Percentiles rank a stretch among this genome's conserved stretches.
Evolutionary conservation across 2,888 invertebrate species (phyloP).

Genomic region (Sesamia inferens): DNA sequence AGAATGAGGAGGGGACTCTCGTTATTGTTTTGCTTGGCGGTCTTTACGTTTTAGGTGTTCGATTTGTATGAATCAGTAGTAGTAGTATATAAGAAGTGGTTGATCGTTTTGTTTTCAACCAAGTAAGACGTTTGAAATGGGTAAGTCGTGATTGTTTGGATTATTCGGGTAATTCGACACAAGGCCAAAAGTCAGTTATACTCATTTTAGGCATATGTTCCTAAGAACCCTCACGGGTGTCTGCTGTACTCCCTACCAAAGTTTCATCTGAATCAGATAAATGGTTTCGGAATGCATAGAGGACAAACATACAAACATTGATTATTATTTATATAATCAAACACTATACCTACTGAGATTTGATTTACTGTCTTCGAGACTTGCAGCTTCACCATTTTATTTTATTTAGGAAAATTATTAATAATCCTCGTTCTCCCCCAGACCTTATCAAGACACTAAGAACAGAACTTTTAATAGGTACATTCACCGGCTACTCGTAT

Average conservation of each 20-base stretch:
- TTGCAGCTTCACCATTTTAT: conserved; percentile 15
- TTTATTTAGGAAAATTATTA: conserved; percentile 31
- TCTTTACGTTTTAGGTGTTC: background rate
- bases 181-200: background rate
- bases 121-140: background rate
- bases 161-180: conserved; percentile 3
- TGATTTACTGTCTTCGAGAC: background rate
- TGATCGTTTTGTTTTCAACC: background rate
- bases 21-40: conserved; percentile 4
- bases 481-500: conserved; percentile 21
- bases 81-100: background rate
- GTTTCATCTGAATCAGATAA: no score
- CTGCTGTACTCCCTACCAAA: no score
- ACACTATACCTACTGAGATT: background rate
- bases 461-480: conserved; percentile 39
- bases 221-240: no score
- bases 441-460: conserved; percentile 36
- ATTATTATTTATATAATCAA: background rate
- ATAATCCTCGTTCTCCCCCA: conserved; percentile 3
- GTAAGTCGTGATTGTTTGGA: background rate
- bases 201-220: no score
- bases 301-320: no score
- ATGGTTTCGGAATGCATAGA: no score
- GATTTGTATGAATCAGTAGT: background rate
- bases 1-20: conserved; percentile 20